These are phyloP conservation scores for Sylvilagus floridanus DNA, from an alignment of 2,797 vertebrate species.

Conservation along the genomic window DNA sequence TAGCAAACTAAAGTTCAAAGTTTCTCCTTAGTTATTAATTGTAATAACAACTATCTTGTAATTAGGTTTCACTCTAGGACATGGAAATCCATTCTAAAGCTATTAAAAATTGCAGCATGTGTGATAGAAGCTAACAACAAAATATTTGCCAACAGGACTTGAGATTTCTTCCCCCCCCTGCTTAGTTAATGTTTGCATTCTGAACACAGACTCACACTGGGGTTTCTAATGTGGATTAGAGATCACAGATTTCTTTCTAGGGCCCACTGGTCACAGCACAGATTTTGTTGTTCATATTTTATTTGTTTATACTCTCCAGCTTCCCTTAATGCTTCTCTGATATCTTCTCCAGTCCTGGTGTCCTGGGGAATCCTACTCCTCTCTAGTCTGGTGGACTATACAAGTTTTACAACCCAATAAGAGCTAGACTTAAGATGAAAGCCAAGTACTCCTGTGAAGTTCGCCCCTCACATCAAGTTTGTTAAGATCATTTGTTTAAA, in stretches of 20 bases:
- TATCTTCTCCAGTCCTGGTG: not conserved
- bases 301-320: not conserved
- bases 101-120: not conserved
- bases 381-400: not conserved
- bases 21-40: conserved; percentile 57
- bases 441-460: conserved; percentile 11
- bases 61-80: conserved; percentile 16
- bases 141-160: not conserved
- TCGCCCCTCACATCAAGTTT: not conserved
- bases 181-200: not conserved
- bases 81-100: conserved; percentile 11
- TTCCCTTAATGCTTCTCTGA: conserved; percentile 13
- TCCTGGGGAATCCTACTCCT: not conserved
- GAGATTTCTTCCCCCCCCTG: not conserved
- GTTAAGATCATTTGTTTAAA: conserved; percentile 72
- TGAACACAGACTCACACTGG: not conserved
- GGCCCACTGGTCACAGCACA: not conserved
- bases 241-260: conserved; percentile 15
- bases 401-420: conserved; percentile 15
- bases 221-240: not conserved
- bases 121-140: conserved; percentile 24
- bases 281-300: conserved; percentile 8
- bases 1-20: not conserved
- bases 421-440: conserved; percentile 51
- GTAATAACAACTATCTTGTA: not conserved